Percentiles rank a stretch among this genome's conserved stretches.
These are phyloP conservation scores for Melanotaenia maccullochi DNA, from an alignment of 2,797 vertebrate genomes.

Conservation along the genomic window DNA sequence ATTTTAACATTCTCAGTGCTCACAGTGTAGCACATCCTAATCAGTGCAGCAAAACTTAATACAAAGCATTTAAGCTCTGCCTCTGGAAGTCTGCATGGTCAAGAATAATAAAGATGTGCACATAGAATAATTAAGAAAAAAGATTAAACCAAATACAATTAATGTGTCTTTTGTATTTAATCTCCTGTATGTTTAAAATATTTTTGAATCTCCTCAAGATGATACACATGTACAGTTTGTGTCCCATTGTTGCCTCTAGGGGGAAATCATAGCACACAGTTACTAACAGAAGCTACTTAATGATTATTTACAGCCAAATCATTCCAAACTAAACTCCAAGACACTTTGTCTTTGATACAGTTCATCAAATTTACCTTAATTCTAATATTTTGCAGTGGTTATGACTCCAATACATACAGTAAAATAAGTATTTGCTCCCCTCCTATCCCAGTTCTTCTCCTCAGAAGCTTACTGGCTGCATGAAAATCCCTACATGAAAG, in stretches of 20 bases:
- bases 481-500: conserved; percentile 85
- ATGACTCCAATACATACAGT: neutral
- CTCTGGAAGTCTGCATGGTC: too few relatives aligned
- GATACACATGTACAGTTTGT: neutral
- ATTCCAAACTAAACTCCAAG: conserved; percentile 5
- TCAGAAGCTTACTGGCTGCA: conserved; percentile 71
- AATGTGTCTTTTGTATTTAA: neutral
- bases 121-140: neutral
- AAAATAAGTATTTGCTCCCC: conserved; percentile 25
- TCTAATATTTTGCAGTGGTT: conserved; percentile 2
- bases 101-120: too few relatives aligned
- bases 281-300: conserved; percentile 1
- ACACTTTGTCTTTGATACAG: neutral
- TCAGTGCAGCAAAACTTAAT: neutral
- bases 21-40: neutral
- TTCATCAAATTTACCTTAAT: neutral
- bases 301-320: conserved; percentile 16
- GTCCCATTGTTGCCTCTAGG: conserved; percentile 54
- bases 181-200: neutral
- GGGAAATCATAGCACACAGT: conserved; percentile 42
- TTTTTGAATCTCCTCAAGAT: neutral
- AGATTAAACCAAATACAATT: neutral
- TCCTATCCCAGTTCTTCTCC: conserved; percentile 37
- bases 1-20: neutral
- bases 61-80: neutral